phyloP scores from a whole-genome alignment of 2,797 vertebrate species.

The Vipera latastei region DNA sequence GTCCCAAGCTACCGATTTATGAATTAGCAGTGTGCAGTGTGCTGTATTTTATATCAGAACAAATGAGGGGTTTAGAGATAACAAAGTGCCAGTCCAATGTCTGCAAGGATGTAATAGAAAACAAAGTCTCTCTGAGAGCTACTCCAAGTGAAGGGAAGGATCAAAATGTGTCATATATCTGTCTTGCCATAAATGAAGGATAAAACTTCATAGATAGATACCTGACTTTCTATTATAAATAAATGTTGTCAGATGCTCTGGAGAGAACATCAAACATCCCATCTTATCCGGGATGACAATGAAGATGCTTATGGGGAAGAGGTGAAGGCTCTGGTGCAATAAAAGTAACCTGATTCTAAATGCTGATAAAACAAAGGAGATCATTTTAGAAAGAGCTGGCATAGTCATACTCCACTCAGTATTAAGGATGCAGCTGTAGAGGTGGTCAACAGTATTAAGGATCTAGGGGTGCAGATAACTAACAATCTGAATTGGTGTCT shows the following conservation, averaged over 20 bases:
- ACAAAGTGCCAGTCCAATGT: constrained; percentile 16
- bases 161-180: background rate
- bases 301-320: too few species aligned
- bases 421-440: too few species aligned
- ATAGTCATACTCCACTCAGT: too few species aligned
- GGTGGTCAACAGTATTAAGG: too few species aligned
- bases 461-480: too few species aligned
- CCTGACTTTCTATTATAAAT: background rate
- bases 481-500: too few species aligned
- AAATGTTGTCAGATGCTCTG: background rate
- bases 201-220: background rate
- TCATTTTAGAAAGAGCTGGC: too few species aligned
- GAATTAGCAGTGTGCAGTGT: constrained; percentile 43
- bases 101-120: background rate
- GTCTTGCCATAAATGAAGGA: background rate
- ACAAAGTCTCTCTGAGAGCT: background rate
- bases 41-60: constrained; percentile 48
- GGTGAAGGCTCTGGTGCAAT: too few species aligned
- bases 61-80: background rate
- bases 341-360: too few species aligned
- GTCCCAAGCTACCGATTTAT: constrained; percentile 45
- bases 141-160: too few species aligned
- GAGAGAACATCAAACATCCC: background rate
- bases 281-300: too few species aligned
- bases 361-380: too few species aligned